These are phyloP conservation scores for Lithophane leautieri DNA, from an alignment of 2,888 invertebrate species.

Conservation along the genomic window DNA sequence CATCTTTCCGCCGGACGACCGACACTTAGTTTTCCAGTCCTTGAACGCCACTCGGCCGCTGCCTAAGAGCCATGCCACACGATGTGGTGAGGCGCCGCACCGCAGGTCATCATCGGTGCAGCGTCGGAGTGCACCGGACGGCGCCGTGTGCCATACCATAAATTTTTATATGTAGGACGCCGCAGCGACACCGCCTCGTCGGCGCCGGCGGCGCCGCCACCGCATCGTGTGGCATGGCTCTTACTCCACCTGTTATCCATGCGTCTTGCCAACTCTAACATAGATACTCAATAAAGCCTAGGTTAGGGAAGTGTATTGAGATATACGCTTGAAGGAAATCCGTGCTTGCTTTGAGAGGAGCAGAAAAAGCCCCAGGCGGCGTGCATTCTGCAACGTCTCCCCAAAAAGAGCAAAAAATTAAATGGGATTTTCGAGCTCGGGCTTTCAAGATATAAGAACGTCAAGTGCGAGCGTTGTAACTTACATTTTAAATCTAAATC, in stretches of 20 bases:
- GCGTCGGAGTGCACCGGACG: too few relatives aligned
- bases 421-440: conserved; percentile 37
- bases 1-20: neutral
- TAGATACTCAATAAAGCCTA: neutral
- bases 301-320: neutral
- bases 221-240: too few relatives aligned
- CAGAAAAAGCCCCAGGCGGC: conserved; percentile 39
- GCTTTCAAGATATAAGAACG: conserved; percentile 13
- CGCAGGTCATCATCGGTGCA: too few relatives aligned
- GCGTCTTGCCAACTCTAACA: neutral
- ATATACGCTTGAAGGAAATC: conserved; percentile 16
- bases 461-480: conserved; percentile 1
- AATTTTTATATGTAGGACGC: too few relatives aligned
- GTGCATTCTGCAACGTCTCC: conserved; percentile 30
- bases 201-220: too few relatives aligned
- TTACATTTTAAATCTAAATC: neutral
- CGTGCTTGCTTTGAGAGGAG: conserved; percentile 11
- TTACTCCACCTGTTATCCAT: neutral
- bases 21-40: neutral
- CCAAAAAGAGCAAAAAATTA: conserved; percentile 27
- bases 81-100: too few relatives aligned
- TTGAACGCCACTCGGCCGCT: too few relatives aligned
- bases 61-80: too few relatives aligned
- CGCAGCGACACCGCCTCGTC: too few relatives aligned
- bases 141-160: too few relatives aligned